phyloP scores from a whole-genome alignment of 2,888 invertebrate species.

The Orthosia gothica region DNA sequence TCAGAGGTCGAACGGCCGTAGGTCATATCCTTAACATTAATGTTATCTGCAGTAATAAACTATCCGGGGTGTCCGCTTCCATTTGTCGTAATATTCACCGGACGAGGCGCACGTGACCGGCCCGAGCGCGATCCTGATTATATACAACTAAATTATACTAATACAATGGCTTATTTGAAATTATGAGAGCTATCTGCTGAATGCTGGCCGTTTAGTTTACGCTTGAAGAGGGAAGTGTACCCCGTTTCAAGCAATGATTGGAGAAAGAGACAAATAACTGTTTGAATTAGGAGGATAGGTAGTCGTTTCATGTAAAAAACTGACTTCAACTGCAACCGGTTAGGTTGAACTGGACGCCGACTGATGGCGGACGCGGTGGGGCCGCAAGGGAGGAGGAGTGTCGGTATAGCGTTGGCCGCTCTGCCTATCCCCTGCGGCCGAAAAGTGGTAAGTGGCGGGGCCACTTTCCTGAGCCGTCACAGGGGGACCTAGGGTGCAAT shows the following conservation, averaged over 20 bases:
- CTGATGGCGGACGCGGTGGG: too few relatives aligned
- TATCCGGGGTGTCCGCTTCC: constrained; percentile 70
- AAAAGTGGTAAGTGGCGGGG: too few relatives aligned
- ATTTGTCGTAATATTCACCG: constrained; percentile 75
- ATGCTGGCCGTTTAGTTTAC: constrained; percentile 6
- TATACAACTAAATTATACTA: constrained; percentile 48
- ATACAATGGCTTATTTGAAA: constrained; percentile 46
- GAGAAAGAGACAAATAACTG: not conserved
- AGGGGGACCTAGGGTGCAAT: too few relatives aligned
- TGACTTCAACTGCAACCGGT: too few relatives aligned
- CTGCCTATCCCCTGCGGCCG: too few relatives aligned
- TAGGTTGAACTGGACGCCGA: too few relatives aligned
- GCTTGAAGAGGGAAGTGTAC: not conserved
- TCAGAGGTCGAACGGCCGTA: constrained; percentile 71
- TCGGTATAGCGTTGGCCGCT: too few relatives aligned
- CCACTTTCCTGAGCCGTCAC: too few relatives aligned
- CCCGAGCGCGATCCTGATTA: constrained; percentile 45
- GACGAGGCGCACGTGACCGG: constrained; percentile 59
- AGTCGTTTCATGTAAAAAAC: too few relatives aligned
- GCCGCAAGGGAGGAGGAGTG: too few relatives aligned
- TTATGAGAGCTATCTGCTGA: constrained; percentile 36
- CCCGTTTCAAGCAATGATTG: not conserved
- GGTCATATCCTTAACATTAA: constrained; percentile 81
- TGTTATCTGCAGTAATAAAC: constrained; percentile 81
- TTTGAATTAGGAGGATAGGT: not conserved